phyloP scores from a whole-genome alignment of 1,140 invertebrate species.

The Ceratina japonica region DNA sequence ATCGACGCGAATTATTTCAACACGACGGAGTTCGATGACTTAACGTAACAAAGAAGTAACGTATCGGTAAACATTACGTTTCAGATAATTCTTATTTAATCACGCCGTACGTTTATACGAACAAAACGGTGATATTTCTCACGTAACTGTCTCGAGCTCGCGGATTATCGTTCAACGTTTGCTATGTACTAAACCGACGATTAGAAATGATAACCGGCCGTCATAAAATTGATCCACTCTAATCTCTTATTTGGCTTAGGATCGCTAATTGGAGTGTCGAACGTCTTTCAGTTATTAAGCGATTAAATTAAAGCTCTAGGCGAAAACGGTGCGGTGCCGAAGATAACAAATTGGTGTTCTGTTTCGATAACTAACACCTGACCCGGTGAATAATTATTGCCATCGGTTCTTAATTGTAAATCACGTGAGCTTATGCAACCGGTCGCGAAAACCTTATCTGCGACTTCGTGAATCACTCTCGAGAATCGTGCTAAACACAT shows the following conservation, averaged over 20 bases:
- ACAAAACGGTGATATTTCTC: not conserved
- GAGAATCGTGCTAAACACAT: not conserved
- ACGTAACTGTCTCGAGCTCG: not conserved
- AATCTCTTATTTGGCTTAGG: not conserved
- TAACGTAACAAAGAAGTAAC: too few relatives aligned
- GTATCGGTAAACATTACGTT: too few relatives aligned
- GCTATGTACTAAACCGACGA: not conserved
- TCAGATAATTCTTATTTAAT: too few relatives aligned
- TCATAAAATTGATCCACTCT: not conserved
- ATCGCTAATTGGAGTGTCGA: not conserved
- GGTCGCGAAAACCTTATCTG: not conserved
- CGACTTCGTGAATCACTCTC: slow-evolving; percentile 10
- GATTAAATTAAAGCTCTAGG: not conserved
- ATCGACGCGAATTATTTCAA: too few relatives aligned
- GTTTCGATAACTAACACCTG: too few relatives aligned
- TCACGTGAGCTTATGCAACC: slow-evolving; percentile 17
- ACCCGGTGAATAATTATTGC: not conserved
- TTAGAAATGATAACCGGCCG: not conserved
- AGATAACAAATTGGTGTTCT: not conserved
- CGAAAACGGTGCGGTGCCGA: not conserved
- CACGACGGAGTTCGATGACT: too few relatives aligned
- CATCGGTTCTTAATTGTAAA: slow-evolving; percentile 9
- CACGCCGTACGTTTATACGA: too few relatives aligned
- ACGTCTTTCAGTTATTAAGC: not conserved
- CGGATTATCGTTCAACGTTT: not conserved